Base-by-base conservation (phyloP, 2,888 invertebrate species). In the Brachylomia viminalis region DNA sequence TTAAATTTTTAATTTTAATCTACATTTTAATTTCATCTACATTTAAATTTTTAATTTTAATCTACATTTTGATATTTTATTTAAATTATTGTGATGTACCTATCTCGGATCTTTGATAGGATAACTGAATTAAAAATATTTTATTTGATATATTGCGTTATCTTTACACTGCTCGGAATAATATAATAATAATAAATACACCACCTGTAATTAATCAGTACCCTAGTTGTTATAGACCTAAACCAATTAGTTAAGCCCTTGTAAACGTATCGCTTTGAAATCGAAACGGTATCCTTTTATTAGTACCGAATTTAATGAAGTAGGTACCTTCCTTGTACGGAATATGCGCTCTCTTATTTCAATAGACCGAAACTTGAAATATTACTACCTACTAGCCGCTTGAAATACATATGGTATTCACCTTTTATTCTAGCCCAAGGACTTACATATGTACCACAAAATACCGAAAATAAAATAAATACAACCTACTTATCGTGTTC, bases 261-360 rank as follows among this genome's bases (percentile, higher is more conserved):
- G 27, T 30, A 3, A 3, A 61, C 7, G 33, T 66, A 58, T 54
- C 38, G 45, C 59, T 79, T 69, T 75, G 62, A 54, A 79, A 69
- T 81, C 27, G 58, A 54, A 81, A 30, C 56, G 42, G 17, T 42
- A 33, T 61, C 38, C 17, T 52, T 52, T 61, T 45, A n/a, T 17
- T 27, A 11, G 27, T 49, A 27, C 11, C 45, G 17, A 59, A 75
- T 82, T 61, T 54, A 42, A 67, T 58, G 20, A 52, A 58, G n/a
- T 15, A 54, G 6, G 23, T 42, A 69, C 15, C 49, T 56, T n/a
- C 15, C 49, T 56, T n/a, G 8, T 66, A 66, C 45, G 27, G 72
- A 83, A 79, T 79, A 59, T 64, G 56, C 23, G 49, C 23, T 54
- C 54, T 73, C 52, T 71, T 45, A 84, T 80, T 84, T 74, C 58